Evolutionary conservation across 1,140 invertebrate genomes (phyloP), one percentile per base, ranked within the genome.

Genomic region (Neodiprion fabricii): DNA sequence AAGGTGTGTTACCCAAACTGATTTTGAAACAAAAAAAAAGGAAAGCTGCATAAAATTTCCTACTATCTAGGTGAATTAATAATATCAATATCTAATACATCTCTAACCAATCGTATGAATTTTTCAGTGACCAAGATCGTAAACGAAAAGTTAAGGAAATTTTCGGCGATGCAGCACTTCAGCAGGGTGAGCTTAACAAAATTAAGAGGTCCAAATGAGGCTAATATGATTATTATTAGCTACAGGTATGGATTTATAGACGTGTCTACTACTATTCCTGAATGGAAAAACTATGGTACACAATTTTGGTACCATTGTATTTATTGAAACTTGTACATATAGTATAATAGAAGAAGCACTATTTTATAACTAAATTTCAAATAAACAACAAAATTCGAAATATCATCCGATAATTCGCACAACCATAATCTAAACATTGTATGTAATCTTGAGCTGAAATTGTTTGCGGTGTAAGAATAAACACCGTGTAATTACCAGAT

Each of bases 61-160:
- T 73, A 74, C 47, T n/a, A 75, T 14, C 10, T 11, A 53, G 48
- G 11, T n/a, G 9, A 68, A 49, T 21, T 72, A 69, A 49, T 74
- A 74, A 3, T 76, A 72, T 14, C 7, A 21, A 11, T 17, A 50
- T 11, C 12, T 17, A 72, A 50, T 50, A 72, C 50, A 50, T 14
- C 14, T 7, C 61, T 17, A 67, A 67, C 67, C 9, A 11, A 21
- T 77, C 73, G 72, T 40, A 40, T 40, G 79, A 75, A 80, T 74
- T 82, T 91, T 90, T 49, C 86, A 93, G 90, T 79, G 93, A 95
- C 85, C 89, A 88, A 14, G 92, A 96, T 79, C 91, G 96, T n/a
- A 95, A 93, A 79, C 91, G 93, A 17, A 97, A 96, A 85, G 95
- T 97, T 67, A 96, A 94, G 81, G 92, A 93, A 81, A 92, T 98